phyloP scores from a whole-genome alignment of 30 jellyfish, hydroid and myxozoan species.

The Cassiopea andromeda region DNA sequence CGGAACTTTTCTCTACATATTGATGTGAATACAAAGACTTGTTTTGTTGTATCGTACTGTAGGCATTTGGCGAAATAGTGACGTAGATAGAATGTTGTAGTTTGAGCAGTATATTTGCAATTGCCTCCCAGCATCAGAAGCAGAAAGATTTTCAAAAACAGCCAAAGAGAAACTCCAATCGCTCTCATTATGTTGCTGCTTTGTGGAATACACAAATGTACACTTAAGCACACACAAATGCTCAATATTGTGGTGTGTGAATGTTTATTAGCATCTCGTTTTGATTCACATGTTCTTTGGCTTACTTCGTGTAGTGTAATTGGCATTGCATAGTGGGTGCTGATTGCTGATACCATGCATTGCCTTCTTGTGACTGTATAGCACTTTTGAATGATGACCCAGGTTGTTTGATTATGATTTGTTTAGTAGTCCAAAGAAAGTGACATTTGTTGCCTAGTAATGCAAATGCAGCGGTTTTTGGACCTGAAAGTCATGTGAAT shows the following conservation, averaged over 20 bases:
- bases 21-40: conserved; percentile 22
- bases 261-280: no score
- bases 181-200: neutral
- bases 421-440: no score
- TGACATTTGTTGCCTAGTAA: no score
- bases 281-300: neutral
- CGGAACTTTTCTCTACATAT: conserved; percentile 52
- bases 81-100: conserved; percentile 38
- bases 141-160: neutral
- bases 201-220: neutral
- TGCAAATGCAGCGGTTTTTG: no score
- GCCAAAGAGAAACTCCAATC: neutral
- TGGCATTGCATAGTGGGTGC: neutral
- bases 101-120: neutral
- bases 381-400: neutral
- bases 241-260: no score
- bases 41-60: conserved; percentile 15
- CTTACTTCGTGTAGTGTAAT: neutral
- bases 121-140: neutral
- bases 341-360: neutral
- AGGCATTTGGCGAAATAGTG: conserved; percentile 35
- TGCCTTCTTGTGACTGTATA: neutral
- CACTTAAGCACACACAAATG: no score
- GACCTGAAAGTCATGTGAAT: no score
- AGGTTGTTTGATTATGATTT: no score